phyloP scores from a whole-genome alignment of 2,797 vertebrate species.

The Acrocephalus scirpaceus region DNA sequence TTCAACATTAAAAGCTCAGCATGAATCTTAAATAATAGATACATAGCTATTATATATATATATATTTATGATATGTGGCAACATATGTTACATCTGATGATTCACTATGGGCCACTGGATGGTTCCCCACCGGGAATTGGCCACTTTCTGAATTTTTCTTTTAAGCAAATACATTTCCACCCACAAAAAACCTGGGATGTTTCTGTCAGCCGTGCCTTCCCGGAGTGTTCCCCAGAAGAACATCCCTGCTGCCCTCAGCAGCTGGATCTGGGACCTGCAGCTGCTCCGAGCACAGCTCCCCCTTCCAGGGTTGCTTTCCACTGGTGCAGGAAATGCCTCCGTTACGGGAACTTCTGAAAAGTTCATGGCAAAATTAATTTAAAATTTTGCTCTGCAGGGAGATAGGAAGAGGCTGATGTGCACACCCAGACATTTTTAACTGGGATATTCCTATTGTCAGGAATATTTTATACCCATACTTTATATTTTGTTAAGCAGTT shows the following conservation, averaged over 20 bases:
- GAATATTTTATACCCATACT: too few relatives aligned
- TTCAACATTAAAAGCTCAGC: neutral
- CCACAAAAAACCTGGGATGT: fast-evolving
- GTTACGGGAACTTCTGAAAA: neutral
- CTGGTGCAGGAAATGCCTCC: fast-evolving
- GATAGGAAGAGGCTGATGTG: neutral
- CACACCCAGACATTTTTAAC: neutral
- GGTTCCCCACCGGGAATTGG: neutral
- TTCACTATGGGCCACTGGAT: neutral
- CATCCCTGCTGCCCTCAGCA: neutral
- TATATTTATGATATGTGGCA: neutral
- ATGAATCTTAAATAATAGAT: neutral
- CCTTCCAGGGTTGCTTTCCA: neutral
- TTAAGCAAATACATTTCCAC: neutral
- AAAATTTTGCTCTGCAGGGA: neutral
- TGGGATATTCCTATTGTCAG: neutral
- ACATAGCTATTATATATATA: neutral
- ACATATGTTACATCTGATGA: fast-evolving
- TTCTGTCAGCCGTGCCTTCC: neutral
- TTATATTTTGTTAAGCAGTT: neutral
- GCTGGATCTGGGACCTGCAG: neutral
- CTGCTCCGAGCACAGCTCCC: neutral
- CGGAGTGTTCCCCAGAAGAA: too few relatives aligned
- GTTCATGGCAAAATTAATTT: neutral
- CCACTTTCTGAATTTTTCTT: neutral